A percentile compares a stretch with the other conserved stretches of the same genome.
Evolutionary conservation across 2,888 invertebrate genomes (phyloP).

Genomic region (Lepidonotus clava): DNA sequence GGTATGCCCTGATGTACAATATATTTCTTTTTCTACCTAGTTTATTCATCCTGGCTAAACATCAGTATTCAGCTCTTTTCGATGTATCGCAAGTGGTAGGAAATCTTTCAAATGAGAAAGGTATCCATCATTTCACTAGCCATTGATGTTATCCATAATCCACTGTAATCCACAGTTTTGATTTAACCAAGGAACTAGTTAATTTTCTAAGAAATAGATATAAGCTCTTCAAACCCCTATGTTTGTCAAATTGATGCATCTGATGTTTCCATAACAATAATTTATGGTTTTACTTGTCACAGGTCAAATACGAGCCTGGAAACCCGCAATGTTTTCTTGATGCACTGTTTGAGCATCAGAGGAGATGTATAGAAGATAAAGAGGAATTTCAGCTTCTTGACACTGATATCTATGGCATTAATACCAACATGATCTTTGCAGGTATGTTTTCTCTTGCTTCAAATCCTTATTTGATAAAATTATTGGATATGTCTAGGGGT

Average conservation of each 20-base stretch:
- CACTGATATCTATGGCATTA: background rate
- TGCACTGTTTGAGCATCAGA: conserved; percentile 19
- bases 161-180: no score
- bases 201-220: background rate
- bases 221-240: background rate
- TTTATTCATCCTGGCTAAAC: no score
- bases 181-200: background rate
- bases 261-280: background rate
- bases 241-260: background rate
- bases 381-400: background rate
- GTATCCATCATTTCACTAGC: background rate
- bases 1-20: no score
- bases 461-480: no score
- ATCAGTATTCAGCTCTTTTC: background rate
- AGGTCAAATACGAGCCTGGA: background rate
- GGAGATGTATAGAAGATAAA: background rate
- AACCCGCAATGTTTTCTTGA: background rate
- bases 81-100: background rate
- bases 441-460: background rate
- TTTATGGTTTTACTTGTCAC: no score
- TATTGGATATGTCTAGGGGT: background rate
- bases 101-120: background rate
- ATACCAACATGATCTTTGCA: background rate
- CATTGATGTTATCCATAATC: background rate
- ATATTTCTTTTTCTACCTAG: no score